Percentiles rank a stretch among this genome's conserved stretches.
Conservation (phyloP, 2,113 vertebrate genomes). For the Ammodytes dubius region DNA sequence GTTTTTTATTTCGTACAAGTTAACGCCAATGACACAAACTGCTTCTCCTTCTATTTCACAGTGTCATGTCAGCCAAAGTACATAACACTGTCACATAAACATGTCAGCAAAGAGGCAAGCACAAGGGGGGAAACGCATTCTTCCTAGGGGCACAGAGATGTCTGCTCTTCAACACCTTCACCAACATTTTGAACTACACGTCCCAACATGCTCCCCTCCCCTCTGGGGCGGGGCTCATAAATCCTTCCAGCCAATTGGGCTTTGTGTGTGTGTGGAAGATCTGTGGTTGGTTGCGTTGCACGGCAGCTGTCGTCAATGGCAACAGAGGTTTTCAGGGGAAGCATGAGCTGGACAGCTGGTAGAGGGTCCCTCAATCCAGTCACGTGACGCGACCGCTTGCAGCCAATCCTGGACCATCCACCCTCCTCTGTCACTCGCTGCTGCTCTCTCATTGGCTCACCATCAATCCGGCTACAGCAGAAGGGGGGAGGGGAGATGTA, state of each 20-base stretch:
- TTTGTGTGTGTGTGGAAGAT: constrained; percentile 27
- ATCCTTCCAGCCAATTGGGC: constrained; percentile 75
- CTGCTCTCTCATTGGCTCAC: constrained; percentile 47
- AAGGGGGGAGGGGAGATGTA: constrained; percentile 73
- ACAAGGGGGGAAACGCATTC: constrained; percentile 21
- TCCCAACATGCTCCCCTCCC: constrained; percentile 75
- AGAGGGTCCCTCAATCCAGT: constrained; percentile 68
- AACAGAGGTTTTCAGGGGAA: constrained; percentile 82
- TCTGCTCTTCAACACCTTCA: constrained; percentile 25
- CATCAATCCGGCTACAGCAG: constrained; percentile 54
- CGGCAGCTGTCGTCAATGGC: constrained; percentile 82
- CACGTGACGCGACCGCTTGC: constrained; percentile 53
- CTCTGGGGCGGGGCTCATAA: constrained; percentile 44
- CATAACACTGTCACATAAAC: background rate
- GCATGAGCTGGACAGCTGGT: constrained; percentile 84
- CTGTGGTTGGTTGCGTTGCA: constrained; percentile 68
- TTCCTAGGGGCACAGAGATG: constrained; percentile 37
- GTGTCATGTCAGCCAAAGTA: background rate
- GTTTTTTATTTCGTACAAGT: constrained; percentile 20
- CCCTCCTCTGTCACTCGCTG: constrained; percentile 52
- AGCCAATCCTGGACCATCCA: constrained; percentile 59
- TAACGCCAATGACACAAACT: background rate
- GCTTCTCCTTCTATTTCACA: background rate
- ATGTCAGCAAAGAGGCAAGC: constrained; percentile 19
- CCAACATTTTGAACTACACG: constrained; percentile 67